phyloP scores from a whole-genome alignment of 1,140 invertebrate species.

The Aporrectodea caliginosa region DNA sequence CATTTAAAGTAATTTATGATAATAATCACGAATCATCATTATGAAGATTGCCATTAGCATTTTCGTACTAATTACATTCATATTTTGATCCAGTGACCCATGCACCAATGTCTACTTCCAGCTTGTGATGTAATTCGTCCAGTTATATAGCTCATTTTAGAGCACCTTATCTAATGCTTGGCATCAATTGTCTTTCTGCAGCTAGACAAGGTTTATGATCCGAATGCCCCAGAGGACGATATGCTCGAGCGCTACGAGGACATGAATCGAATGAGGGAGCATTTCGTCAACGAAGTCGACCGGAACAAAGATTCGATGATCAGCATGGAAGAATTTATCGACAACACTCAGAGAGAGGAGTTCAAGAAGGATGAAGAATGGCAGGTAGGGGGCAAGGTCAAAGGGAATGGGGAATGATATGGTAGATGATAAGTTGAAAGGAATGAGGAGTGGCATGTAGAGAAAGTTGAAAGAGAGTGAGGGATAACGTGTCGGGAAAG shows the following conservation, averaged over 20 bases:
- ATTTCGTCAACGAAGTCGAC: conserved; percentile 87
- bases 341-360: conserved; percentile 70
- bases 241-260: conserved; percentile 82
- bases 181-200: conserved; percentile 53
- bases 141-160: not conserved
- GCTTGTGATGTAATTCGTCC: not conserved
- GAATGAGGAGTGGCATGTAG: conserved; percentile 76
- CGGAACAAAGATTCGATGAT: conserved; percentile 83
- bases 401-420: conserved; percentile 94
- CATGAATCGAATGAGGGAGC: conserved; percentile 94
- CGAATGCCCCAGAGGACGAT: conserved; percentile 76
- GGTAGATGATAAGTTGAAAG: conserved; percentile 81
- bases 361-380: conserved; percentile 82
- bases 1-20: no score
- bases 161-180: conserved; percentile 8
- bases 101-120: not conserved
- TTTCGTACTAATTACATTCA: no score
- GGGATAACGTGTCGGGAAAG: conserved; percentile 90
- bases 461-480: conserved; percentile 85
- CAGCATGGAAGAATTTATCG: conserved; percentile 80
- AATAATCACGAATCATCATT: no score
- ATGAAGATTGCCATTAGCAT: no score
- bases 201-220: conserved; percentile 64
- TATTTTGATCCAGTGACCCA: no score
- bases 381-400: conserved; percentile 59